phyloP scores from a whole-genome alignment of 2,888 invertebrate genomes.

The Peribatodes rhomboidaria region DNA sequence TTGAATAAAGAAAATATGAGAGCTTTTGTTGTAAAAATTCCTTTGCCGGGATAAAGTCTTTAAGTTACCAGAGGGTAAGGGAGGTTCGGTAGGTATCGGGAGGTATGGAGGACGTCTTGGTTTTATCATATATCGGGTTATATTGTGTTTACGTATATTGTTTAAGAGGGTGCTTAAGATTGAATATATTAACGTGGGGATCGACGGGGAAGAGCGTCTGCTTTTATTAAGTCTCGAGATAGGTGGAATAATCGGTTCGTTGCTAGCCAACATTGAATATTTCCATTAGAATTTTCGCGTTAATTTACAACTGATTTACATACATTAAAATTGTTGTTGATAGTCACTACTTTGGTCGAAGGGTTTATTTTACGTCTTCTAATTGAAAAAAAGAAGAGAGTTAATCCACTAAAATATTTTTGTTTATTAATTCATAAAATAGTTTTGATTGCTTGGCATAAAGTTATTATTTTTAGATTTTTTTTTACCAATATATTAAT shows the following conservation, averaged over 20 bases:
- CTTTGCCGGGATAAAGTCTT: slow-evolving; percentile 85
- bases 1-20: slow-evolving; percentile 85
- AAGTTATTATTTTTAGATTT: too few relatives aligned
- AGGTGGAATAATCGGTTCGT: slow-evolving; percentile 24
- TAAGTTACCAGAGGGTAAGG: slow-evolving; percentile 82
- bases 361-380: too few relatives aligned
- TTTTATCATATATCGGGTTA: slow-evolving; percentile 70
- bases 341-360: too few relatives aligned
- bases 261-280: slow-evolving; percentile 14
- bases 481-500: too few relatives aligned
- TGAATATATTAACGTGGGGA: slow-evolving; percentile 78
- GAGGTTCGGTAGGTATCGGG: slow-evolving; percentile 50
- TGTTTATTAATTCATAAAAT: too few relatives aligned
- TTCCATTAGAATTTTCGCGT: background rate
- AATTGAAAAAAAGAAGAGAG: too few relatives aligned
- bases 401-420: too few relatives aligned
- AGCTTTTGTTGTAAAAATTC: slow-evolving; percentile 85
- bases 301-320: background rate
- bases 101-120: slow-evolving; percentile 48
- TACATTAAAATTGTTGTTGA: too few relatives aligned
- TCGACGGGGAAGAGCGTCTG: slow-evolving; percentile 59
- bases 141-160: slow-evolving; percentile 69
- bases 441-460: too few relatives aligned
- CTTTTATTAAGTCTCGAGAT: slow-evolving; percentile 58
- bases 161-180: slow-evolving; percentile 73